Base-by-base conservation (phyloP, 2,888 invertebrate genomes). In the Eupeodes luniger region DNA sequence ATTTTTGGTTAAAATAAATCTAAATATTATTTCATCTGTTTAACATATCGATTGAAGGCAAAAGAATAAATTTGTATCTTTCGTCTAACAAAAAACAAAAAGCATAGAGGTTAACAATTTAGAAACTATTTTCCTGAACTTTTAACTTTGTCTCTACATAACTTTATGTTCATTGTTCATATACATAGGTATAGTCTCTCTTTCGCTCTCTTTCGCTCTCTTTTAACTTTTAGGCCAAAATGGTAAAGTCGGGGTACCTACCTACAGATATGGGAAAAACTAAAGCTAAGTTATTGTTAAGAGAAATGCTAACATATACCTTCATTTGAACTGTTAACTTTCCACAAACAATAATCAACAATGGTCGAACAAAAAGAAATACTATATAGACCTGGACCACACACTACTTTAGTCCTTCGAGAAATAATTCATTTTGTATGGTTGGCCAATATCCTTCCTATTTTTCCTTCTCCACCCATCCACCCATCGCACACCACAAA, bases 361-460 rank as follows among this genome's bases (percentile, higher is more conserved):
- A 86, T 82, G 79, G 82, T 81, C 78, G 85, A 80, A 83, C 75
- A 83, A 70, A 83, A 82, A 72, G 64, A 83, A 87, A 87, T 67
- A 87, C 75, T 27, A 27, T 27, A 27, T 27, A 2, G 27, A 27
- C 2, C 27, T 61, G 59, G 80, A 79, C 76, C 87, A 53, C 59
- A 70, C 27, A 47, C 34, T 51, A 16, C 77, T 36, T 57, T 34
- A 69, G 59, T 51, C 79, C 64, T 67, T 77, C 53, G 3, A 53
- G 3, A 53, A 70, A 40, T 70, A 40, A 79, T 80, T 72, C 76
- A 67, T 70, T 79, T 76, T 53, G 47, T 61, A 53, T 78, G 40
- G n/a, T 12, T 19, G 14, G n/a, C 47, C 9, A 67, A 34, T 11
- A 16, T 53, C 11, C 19, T 40, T 40, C 4, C 53, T 51, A 14